Percentiles rank a stretch among this genome's conserved stretches.
These are phyloP conservation scores for Willowsia nigromaculata DNA, from an alignment of 2,888 invertebrate genomes.

Conservation along the genomic window DNA sequence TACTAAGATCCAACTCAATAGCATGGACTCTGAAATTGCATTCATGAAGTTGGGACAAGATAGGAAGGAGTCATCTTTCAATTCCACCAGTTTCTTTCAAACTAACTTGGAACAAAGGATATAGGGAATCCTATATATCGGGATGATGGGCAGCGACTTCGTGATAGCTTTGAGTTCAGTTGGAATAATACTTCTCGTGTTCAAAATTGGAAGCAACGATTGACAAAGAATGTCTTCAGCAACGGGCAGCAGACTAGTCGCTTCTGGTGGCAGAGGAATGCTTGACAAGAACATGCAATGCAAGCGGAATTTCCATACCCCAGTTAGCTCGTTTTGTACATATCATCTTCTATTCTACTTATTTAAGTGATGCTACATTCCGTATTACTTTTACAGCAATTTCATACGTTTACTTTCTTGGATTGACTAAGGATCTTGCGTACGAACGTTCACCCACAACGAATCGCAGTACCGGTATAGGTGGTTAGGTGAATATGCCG, in stretches of 20 bases:
- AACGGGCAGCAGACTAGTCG: neutral
- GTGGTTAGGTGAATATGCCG: too few relatives aligned
- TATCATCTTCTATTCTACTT: too few relatives aligned
- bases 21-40: slow-evolving; percentile 59
- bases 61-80: neutral
- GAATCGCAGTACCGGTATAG: too few relatives aligned
- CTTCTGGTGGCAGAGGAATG: slow-evolving; percentile 18
- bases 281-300: slow-evolving; percentile 54
- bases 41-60: slow-evolving; percentile 48
- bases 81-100: slow-evolving; percentile 10
- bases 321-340: slow-evolving; percentile 10
- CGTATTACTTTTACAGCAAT: too few relatives aligned
- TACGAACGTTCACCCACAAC: too few relatives aligned
- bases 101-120: slow-evolving; percentile 34
- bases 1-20: neutral
- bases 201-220: slow-evolving; percentile 25
- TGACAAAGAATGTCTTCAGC: neutral
- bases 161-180: slow-evolving; percentile 9
- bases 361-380: too few relatives aligned
- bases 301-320: slow-evolving; percentile 43
- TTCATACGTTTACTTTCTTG: too few relatives aligned
- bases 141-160: slow-evolving; percentile 28
- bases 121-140: too few relatives aligned
- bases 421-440: too few relatives aligned
- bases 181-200: neutral